Percentiles rank a stretch among this genome's conserved stretches.
Conservation (phyloP, 2,888 invertebrate species). For the Caenorhabditis becei region DNA sequence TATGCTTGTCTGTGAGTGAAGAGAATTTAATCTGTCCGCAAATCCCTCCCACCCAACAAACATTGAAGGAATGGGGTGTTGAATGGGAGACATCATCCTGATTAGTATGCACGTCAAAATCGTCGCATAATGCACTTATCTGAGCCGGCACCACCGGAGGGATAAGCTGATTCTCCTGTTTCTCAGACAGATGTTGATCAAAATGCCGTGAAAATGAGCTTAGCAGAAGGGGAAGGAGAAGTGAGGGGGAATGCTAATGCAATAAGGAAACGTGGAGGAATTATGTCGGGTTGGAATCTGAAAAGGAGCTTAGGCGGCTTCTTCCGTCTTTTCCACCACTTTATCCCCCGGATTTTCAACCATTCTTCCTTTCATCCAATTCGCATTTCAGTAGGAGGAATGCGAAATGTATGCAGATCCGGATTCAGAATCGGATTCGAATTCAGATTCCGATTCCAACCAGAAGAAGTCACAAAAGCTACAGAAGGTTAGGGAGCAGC, state of each 20-base stretch:
- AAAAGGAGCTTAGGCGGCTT: conserved; percentile 23
- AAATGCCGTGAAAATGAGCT: conserved; percentile 13
- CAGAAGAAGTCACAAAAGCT: not conserved
- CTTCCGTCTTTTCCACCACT: conserved; percentile 17
- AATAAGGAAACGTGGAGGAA: conserved; percentile 54
- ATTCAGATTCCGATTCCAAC: no score
- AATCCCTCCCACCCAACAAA: conserved; percentile 29
- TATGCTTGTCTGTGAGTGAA: no score
- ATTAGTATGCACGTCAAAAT: not conserved
- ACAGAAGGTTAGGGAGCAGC: not conserved
- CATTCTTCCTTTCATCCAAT: conserved; percentile 30
- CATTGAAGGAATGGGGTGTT: not conserved
- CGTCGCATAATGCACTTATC: conserved; percentile 2
- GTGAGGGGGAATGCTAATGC: conserved; percentile 29
- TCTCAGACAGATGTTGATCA: not conserved
- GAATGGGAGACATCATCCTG: conserved; percentile 11
- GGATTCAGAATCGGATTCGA: no score
- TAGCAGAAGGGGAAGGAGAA: not conserved
- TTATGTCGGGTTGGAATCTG: conserved; percentile 44
- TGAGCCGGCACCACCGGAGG: not conserved
- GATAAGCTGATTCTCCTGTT: conserved; percentile 1
- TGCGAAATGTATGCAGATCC: no score
- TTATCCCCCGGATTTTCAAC: not conserved
- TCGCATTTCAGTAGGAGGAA: no score
- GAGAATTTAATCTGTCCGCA: conserved; percentile 32